Evolutionary conservation across 2,888 invertebrate genomes (phyloP), one percentile per base, ranked within the genome.

Genomic region (Anorthoa munda): DNA sequence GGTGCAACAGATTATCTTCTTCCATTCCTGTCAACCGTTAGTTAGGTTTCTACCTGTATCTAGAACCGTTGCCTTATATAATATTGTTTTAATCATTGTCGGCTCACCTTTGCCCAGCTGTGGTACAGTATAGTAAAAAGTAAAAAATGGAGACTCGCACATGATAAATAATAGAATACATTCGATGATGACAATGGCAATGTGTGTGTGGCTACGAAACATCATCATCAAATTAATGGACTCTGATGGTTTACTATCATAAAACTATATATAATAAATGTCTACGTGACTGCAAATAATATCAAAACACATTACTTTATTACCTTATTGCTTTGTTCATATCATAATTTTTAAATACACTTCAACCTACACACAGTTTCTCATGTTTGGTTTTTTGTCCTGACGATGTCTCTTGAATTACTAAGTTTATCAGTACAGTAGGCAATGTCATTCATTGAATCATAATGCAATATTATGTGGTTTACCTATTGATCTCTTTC

Each of bases 281-380:
- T 53, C 18, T 70, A 65, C 75, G 75, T 83, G 80, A 70, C 56
- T 21, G 51, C 53, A 53, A 70, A 81, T 70, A 79, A 74, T 79
- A 69, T 59, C 26, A 18, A 59, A 66, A 69, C 51, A 39, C 7
- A 55, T 61, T 7, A 51, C 56, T 60, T 21, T 65, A 58, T 59
- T 63, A 21, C 46, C 53, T 23, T 65, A 39, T 50, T 63, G 50
- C 51, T 56, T 68, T 66, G 60, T 72, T 72, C 66, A 23, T 46
- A 64, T 59, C 58, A 51, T 56, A 50, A 60, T 18, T 65, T 39
- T 39, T 39, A 39, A 39, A 39, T 23, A 58, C 23, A 48, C 46
- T 15, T 53, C 46, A 23, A 65, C 81, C 75, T 55, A 75, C 69
- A 59, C 63, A 17, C 46, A 26, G 21, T 13, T 61, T 12, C 53